A percentile compares a stretch with the other conserved stretches of the same genome.
Evolutionary conservation across 1,140 invertebrate species (phyloP).

Genomic region (Drosophila malerkotliana): DNA sequence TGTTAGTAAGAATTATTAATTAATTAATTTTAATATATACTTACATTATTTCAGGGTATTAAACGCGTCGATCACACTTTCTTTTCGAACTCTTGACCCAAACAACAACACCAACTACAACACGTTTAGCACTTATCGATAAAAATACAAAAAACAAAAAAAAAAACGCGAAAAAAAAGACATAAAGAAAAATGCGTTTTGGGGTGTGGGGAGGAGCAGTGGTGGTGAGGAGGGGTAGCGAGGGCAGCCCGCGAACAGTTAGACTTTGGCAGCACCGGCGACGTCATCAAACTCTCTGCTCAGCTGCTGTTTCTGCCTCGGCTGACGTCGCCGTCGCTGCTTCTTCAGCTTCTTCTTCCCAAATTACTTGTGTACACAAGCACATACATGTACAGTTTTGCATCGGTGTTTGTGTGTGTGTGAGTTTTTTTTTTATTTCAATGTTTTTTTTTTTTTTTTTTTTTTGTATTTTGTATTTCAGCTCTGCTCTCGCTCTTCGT

Average conservation of each 20-base stretch:
- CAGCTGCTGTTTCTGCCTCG: conserved; percentile 42
- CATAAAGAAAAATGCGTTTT: conserved; percentile 39
- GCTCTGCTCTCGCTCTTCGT: conserved; percentile 40
- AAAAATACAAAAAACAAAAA: conserved; percentile 56
- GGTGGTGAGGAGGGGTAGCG: conserved; percentile 15
- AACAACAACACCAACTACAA: conserved; percentile 47
- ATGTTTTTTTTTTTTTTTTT: conserved; percentile 13
- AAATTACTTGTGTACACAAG: conserved; percentile 61
- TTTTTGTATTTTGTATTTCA: conserved; percentile 46
- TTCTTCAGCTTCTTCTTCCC: conserved; percentile 58
- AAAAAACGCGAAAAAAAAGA: conserved; percentile 64
- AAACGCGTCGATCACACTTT: conserved; percentile 29
- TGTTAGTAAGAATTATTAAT: too few species aligned
- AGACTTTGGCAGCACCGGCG: conserved; percentile 37
- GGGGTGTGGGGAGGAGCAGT: not conserved
- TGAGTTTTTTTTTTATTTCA: conserved; percentile 35
- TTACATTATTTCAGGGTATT: conserved; percentile 31
- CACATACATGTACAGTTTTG: conserved; percentile 15
- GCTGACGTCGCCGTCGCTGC: conserved; percentile 3
- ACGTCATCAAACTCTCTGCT: conserved; percentile 68
- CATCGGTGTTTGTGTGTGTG: conserved; percentile 31
- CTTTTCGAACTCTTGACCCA: conserved; percentile 68
- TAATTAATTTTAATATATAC: not conserved
- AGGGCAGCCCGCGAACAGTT: conserved; percentile 55
- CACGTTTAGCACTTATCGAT: conserved; percentile 46